Base-by-base conservation (phyloP, 2,797 vertebrate species). In the Acrocephalus scirpaceus region DNA sequence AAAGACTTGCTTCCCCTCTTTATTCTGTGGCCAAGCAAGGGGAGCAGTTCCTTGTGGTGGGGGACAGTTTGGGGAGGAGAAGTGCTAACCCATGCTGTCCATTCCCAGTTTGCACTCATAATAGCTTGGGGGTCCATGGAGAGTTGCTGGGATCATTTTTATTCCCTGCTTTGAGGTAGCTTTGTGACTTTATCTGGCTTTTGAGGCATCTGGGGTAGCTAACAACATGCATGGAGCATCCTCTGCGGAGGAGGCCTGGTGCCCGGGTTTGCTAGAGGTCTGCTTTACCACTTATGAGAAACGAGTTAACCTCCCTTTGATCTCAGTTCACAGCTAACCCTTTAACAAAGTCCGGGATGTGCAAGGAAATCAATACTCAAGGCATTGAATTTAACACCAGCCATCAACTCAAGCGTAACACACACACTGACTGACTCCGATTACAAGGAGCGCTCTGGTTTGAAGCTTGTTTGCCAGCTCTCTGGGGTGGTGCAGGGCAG, bases 301-400 rank as follows among this genome's bases (percentile, higher is more conserved):
- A 95, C 94, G 51, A 97, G 97, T 97, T 98, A 97, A 97, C 97
- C 97, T 98, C 93, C 91, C 92, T 98, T 97, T 97, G 97, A 98
- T 98, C 97, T 97, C 90, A 7, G 95, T 96, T 96, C 96, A 96
- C 61, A 6, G 95, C 96, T 97, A 97, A 97, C 96, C 96, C 96
- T 97, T 97, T 97, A 97, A 97, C 97, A 97, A 97, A 97, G 97
- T 97, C 97, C 36, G 72, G 93, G 88, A 93, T 96, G 97, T 95
- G 95, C 51, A 69, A 95, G 95, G 95, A 95, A 97, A 98, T 98
- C 97, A 88, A 98, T 98, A 97, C 96, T 95, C 76, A 85, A 97
- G 97, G 97, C 96, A 95, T 93, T 95, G 97, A 97, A 97, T 97
- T 97, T 97, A 97, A 96, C 95, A 95, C 96, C 84, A 94, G 93